Evolutionary conservation across 2,888 invertebrate genomes (phyloP), one percentile per base, ranked within the genome.

Genomic region (Lissocephala sabroskyi): DNA sequence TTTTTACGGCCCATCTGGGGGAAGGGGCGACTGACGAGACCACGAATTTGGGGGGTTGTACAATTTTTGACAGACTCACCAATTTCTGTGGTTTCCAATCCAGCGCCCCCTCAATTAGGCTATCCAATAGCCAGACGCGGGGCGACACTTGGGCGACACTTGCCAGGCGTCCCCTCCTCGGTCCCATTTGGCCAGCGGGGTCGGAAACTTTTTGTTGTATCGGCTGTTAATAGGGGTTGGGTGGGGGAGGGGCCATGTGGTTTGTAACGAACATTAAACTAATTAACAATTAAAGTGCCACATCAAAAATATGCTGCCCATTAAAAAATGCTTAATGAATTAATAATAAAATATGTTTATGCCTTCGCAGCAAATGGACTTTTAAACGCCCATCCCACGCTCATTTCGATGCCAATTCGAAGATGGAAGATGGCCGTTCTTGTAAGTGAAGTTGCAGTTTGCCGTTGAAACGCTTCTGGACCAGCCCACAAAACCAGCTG

Each of bases 41-140:
- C 45, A 49, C 49, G 16, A 1, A 6, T 13, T 33, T n/a, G n/a
- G n/a, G n/a, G n/a, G n/a, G n/a, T n/a, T n/a, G 11, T 29, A 6
- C 11, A 29, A 29, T 29, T n/a, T 29, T 29, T 11, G 46, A 44
- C 51, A 55, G 50, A 41, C 49, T 49, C 53, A 49, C 52, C 45
- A 48, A 76, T 76, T 74, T 74, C 68, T 76, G 68, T 56, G 68
- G 68, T 70, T 70, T 70, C 68, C 77, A 70, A 70, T 77, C 74
- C 74, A 74, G 74, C 77, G 68, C 77, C 74, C 63, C 70, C 77
- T 52, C 68, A 70, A 70, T 70, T 70, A 70, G 68, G 74, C 42
- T 56, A 45, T 55, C 66, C 74, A 70, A 70, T 70, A 70, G 74
- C 77, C 74, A 68, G 74, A 74, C 68, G 50, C 40, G 41, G 44